Base-by-base conservation (phyloP, 2,797 vertebrate species). In the Thamnophis elegans region DNA sequence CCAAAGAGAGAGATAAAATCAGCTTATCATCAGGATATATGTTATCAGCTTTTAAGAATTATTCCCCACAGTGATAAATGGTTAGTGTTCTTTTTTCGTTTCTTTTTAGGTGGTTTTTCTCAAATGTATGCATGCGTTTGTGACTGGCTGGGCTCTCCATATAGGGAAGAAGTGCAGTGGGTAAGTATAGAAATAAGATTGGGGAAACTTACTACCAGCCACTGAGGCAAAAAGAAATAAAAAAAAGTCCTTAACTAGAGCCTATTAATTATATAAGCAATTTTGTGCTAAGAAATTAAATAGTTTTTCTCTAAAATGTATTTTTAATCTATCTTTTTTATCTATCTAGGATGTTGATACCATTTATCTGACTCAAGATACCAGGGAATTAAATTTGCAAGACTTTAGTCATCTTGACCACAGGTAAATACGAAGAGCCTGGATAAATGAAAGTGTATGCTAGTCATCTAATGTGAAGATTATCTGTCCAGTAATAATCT, bases 401-500 rank as follows among this genome's bases (percentile, higher is more conserved):
- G 99, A 99, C 95, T 99, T 99, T 96, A 99, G 99, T 97, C 99
- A 99, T 95, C 98, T 99, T 93, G 99, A 99, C 94, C 99, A 99
- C 97, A 98, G 99, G 99, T 99, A 96, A 97, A 82, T 55, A 92
- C 36, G 16, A 88, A 60, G 42, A 58, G 87, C 32, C 62, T 90
- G 5, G 13, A 51, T 82, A 55, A 93, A 93, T 36, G n/a, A 58
- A 88, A 91, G 25, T 54, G 22, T 89, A 26, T 59, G 89, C 14
- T 60, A 92, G 18, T 53, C 22, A 42, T 53, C 54, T 54, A 47
- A 73, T 78, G 53, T 68, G 28, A 68, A 6, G 10, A 85, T 54
- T 4, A 36, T 60, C 9, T 60, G 8, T 54, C 9, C 36, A 36
- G 16, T 53, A 36, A 89, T 85, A 26, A 56, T 28, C 6, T 56